Percentiles rank a stretch among this genome's conserved stretches.
phyloP scores from a whole-genome alignment of 2,888 invertebrate species.

The Endotricha flammealis region DNA sequence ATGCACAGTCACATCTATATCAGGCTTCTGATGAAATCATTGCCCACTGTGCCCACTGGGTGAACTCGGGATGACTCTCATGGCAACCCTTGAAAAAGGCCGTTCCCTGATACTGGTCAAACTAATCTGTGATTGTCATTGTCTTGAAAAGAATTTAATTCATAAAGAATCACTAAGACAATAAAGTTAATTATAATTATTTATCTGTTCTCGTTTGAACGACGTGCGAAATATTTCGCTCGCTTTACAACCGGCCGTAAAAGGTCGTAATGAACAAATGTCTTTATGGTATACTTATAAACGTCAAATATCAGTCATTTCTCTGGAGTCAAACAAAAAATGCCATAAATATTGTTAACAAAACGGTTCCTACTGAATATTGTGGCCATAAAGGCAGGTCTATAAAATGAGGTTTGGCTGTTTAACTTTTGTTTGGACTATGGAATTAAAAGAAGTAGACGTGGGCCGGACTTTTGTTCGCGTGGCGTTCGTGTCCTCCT shows the following conservation, averaged over 20 bases:
- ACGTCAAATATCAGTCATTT: constrained; percentile 70
- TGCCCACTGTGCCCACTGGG: no score
- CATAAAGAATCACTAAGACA: no score
- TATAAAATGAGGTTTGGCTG: constrained; percentile 71
- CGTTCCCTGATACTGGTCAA: no score
- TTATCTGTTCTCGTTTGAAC: constrained; percentile 46
- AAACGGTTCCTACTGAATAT: constrained; percentile 74
- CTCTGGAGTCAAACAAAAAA: constrained; percentile 58
- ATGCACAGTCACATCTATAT: no score
- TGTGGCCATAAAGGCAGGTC: constrained; percentile 64
- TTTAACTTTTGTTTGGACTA: constrained; percentile 63
- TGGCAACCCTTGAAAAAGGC: no score
- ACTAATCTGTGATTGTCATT: no score
- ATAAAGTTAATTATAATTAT: no score
- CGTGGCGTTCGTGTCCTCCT: constrained; percentile 37
- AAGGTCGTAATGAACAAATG: constrained; percentile 66
- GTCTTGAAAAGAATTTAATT: no score
- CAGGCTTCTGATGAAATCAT: no score
- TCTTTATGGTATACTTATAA: constrained; percentile 71
- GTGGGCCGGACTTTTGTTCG: constrained; percentile 59
- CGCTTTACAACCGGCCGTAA: constrained; percentile 56
- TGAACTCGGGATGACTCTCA: no score
- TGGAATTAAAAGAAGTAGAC: constrained; percentile 63
- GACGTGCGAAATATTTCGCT: constrained; percentile 58
- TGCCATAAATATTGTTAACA: constrained; percentile 72